Conservation (phyloP, 2,888 invertebrate species). For the Cyaniris semiargus region DNA sequence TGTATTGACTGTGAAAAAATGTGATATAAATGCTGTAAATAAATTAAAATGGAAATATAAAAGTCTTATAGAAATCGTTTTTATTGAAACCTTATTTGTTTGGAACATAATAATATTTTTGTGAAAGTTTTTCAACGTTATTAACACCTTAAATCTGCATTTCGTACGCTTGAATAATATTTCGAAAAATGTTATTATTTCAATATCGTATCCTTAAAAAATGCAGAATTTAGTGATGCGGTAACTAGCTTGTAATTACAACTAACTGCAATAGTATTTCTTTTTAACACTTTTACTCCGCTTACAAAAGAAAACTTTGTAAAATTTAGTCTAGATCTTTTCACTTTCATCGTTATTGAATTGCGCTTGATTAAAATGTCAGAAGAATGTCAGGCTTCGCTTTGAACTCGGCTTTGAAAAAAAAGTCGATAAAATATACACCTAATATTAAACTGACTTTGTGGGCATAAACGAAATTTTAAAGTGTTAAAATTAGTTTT, state of each 20-base stretch:
- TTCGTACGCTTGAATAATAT: too few relatives aligned
- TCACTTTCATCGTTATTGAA: constrained; percentile 36
- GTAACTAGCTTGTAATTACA: too few relatives aligned
- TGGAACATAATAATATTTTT: not conserved
- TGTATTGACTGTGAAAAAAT: constrained; percentile 59
- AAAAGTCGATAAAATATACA: constrained; percentile 37
- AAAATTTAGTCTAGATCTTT: constrained; percentile 38
- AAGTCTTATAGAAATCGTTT: not conserved
- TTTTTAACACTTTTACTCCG: not conserved
- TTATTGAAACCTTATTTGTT: not conserved
- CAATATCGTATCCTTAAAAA: too few relatives aligned
- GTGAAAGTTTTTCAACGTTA: not conserved
- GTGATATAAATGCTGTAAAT: constrained; percentile 58
- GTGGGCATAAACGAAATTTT: constrained; percentile 39
- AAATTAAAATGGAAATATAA: constrained; percentile 47
- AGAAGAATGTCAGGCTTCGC: constrained; percentile 47
- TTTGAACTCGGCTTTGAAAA: constrained; percentile 33
- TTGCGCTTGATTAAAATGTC: constrained; percentile 53
- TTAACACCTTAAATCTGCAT: too few relatives aligned
- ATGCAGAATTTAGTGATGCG: too few relatives aligned
- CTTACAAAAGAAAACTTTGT: not conserved
- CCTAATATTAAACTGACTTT: constrained; percentile 38
- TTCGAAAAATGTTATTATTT: too few relatives aligned
- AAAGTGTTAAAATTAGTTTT: constrained; percentile 31
- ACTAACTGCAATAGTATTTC: not conserved